Evolutionary conservation across 2,888 invertebrate species (phyloP), one percentile per base, ranked within the genome.

Genomic region (Drosophila recens): DNA sequence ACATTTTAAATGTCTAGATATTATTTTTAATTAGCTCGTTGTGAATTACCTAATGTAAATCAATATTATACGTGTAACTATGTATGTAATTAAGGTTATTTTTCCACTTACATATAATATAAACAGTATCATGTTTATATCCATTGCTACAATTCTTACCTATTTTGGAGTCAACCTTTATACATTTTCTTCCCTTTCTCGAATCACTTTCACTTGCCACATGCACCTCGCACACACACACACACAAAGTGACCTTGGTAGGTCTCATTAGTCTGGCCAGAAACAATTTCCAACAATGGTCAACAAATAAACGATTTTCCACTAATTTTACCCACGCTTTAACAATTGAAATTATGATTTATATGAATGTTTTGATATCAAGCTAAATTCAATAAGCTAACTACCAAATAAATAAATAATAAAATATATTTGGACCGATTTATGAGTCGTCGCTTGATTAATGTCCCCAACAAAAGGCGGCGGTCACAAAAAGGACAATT

Each of bases 301-400:
- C 43, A 30, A 40, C 43, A 66, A 45, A 58, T 58, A 66, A 43
- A 49, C 52, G 34, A 57, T 74, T 67, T 42, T 53, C 40, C 52
- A 36, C 61, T 62, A 54, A 61, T 71, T 65, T 59, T 69, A 69
- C 69, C 66, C 66, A 72, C 49, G 51, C 57, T 20, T 20, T 17
- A 63, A 77, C 80, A 85, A 83, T 70, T 67, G 69, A 51, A 83
- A 86, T 74, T 87, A 87, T 87, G 89, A 87, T 87, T 84, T 80
- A 79, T 61, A 64, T 67, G 49, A 34, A 61, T 79, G 79, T 82
- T 84, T 78, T 85, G 85, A 78, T 82, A 71, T 58, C 45, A 34
- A 46, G 46, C 40, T 20, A 15, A 53, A 57, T 64, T 58, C 63
- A 74, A 74, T 77, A 68, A 75, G 72, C 58, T 30, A 65, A 59